Evolutionary conservation across 2,888 invertebrate genomes (phyloP), one percentile per base, ranked within the genome.

Genomic region (Brenthis ino): DNA sequence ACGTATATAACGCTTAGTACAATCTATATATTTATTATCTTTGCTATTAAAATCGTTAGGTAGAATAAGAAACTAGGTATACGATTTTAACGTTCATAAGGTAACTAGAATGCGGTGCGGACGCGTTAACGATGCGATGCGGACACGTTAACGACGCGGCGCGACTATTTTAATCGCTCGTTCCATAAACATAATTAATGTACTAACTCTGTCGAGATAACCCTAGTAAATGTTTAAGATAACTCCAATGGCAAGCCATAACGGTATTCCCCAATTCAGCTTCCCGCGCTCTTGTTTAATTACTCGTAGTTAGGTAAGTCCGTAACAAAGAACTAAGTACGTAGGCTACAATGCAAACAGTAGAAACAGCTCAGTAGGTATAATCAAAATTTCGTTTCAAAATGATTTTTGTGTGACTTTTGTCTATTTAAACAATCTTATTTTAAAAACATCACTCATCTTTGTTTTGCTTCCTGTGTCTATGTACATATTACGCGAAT

Each of bases 151-250:
- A 71, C 75, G 69, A 76, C 71, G 69, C 74, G 68, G 68, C 74
- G 73, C 76, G 72, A 77, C 77, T 72, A 79, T 79, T 79, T 82
- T 79, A 82, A 81, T 81, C 77, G 77, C 72, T 73, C 73, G 72
- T 71, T 69, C 76, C 76, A 79, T 78, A 77, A 79, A 77, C 77
- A 67, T 76, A 75, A 76, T 75, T 74, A 71, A 74, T 68, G 73
- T 72, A 71, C 58, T 16, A 67, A 72, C 72, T 72, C 69, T 67
- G 51, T 61, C 53, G 70, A 70, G 69, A 69, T 65, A 73, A 61
- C 64, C 67, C 57, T 53, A 69, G 64, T 64, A 67, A 68, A 69
- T 61, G 69, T 54, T 64, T 66, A 55, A 71, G 67, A 71, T 69
- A 71, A 50, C 60, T 69, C 65, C 67, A 54, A 69, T 61, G 53